These are phyloP conservation scores for Mesitornis unicolor DNA, from an alignment of 2,113 vertebrate species.

Conservation along the genomic window DNA sequence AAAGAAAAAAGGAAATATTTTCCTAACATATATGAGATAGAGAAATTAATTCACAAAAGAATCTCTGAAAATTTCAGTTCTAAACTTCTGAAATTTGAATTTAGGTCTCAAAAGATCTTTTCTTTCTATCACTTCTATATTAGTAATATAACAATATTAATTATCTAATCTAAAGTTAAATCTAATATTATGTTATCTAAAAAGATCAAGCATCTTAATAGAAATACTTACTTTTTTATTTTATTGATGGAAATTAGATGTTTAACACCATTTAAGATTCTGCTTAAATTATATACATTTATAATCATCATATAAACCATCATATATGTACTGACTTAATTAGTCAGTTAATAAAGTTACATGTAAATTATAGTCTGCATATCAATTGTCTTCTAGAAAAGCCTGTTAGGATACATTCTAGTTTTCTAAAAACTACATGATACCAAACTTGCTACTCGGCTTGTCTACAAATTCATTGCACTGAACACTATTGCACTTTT, in stretches of 20 bases:
- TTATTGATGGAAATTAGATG: background rate
- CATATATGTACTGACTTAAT: background rate
- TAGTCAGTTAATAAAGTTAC: background rate
- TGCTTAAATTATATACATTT: background rate
- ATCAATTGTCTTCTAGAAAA: background rate
- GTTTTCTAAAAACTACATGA: background rate
- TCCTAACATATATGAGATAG: background rate
- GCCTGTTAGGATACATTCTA: background rate
- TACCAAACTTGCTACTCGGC: background rate
- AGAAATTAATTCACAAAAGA: background rate
- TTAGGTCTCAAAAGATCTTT: background rate
- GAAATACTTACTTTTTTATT: background rate
- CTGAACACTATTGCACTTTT: background rate
- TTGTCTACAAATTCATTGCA: background rate
- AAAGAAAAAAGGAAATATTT: background rate
- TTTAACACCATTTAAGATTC: background rate
- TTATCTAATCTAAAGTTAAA: background rate
- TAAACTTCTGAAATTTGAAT: background rate
- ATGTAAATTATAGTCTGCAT: background rate
- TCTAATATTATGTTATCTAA: background rate
- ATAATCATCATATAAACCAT: background rate
- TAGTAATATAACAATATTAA: background rate
- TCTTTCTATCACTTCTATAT: background rate
- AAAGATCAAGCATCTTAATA: background rate
- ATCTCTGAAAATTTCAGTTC: background rate